Evolutionary conservation across 2,797 vertebrate genomes (phyloP), one percentile per base, ranked within the genome.

Genomic region (Neomorphus geoffroyi): DNA sequence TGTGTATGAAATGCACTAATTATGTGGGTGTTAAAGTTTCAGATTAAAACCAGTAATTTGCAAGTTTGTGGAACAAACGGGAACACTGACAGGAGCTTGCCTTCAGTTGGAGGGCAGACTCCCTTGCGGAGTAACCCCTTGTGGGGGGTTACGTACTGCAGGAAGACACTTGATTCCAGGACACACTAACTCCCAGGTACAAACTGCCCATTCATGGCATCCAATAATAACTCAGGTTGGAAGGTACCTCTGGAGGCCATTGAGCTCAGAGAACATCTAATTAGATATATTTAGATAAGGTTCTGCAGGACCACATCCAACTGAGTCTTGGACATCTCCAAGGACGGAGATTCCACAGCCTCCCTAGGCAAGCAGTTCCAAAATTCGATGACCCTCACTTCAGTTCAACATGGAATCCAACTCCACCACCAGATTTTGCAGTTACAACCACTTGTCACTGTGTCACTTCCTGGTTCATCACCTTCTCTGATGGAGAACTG

Each of bases 401-500:
- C 28, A 64, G 18, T 58, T 61, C 65, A 73, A 35, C 54, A n/a
- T 18, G 43, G 50, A 74, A 65, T 8, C 27, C 32, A 90, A 13
- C 33, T 54, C 30, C 1, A 37, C 26, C 12, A 43, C 32, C 23
- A 26, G 19, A 72, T 48, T 80, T 88, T 58, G 37, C 41, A 54
- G 73, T 53, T 84, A 62, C 24, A 81, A 28, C 30, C 37, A 54
- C 23, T 66, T 91, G 82, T 66, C 82, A 67, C 53, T 28, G 37
- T 35, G 35, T 85, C 67, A 91, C 32, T 78, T 80, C 74, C 82
- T 77, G 78, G 82, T 92, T 95, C 88, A 92, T 62, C 92, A 88
- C 0, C 56, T 78, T 60, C 46, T 51, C 65, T 48, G 54, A 51
- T 24, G n/a, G 62, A 90, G 64, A 85, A 89, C 41, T 77, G 74